A percentile compares a stretch with the other conserved stretches of the same genome.
Conservation (phyloP, 2,888 invertebrate genomes). For the Epirrita christyi region DNA sequence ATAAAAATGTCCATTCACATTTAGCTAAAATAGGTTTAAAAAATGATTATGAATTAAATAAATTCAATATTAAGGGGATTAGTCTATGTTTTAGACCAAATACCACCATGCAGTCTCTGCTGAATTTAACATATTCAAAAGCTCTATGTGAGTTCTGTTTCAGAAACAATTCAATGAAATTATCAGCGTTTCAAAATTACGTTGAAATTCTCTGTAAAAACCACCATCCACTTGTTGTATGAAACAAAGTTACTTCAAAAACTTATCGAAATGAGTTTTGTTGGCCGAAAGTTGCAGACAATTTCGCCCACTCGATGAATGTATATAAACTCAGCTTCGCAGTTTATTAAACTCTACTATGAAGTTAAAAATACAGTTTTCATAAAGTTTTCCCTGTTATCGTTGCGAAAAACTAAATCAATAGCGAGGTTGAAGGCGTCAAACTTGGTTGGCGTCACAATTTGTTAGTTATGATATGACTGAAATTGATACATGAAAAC, state of each 20-base stretch:
- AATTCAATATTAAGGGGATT: too few relatives aligned
- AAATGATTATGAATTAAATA: too few relatives aligned
- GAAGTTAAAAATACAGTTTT: conserved; percentile 18
- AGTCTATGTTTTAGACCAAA: too few relatives aligned
- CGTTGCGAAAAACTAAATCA: conserved; percentile 19
- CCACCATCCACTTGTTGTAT: conserved; percentile 32
- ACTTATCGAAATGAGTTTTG: conserved; percentile 33
- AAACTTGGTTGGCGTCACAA: conserved; percentile 11
- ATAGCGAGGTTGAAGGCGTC: conserved; percentile 7
- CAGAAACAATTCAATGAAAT: too few relatives aligned
- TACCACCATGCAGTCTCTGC: too few relatives aligned
- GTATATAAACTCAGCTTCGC: conserved; percentile 26
- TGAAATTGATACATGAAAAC: conserved; percentile 12
- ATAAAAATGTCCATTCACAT: too few relatives aligned
- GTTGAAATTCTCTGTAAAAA: conserved; percentile 5
- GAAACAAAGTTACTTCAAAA: conserved; percentile 31
- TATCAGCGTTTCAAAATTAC: conserved; percentile 8
- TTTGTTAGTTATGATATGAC: conserved; percentile 16
- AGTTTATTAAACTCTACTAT: conserved; percentile 21
- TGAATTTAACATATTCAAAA: too few relatives aligned
- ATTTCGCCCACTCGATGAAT: conserved; percentile 30
- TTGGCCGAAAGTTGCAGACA: conserved; percentile 31
- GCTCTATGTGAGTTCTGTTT: too few relatives aligned
- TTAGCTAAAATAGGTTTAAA: too few relatives aligned
- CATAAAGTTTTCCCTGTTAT: conserved; percentile 11